Conservation (phyloP, 2,888 invertebrate species). For the Tortricodes alternella region DNA sequence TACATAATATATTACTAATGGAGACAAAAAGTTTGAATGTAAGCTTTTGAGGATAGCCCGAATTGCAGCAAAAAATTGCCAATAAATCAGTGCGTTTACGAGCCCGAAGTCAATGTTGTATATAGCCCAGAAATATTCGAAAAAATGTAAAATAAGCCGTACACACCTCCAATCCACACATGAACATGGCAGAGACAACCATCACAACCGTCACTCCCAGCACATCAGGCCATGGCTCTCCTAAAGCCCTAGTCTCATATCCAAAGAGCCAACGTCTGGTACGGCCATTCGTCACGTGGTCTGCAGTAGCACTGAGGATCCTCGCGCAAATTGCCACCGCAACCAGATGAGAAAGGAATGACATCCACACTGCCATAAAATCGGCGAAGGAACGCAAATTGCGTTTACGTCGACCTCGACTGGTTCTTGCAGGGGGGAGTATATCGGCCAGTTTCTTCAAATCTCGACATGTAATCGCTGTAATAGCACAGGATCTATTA, state of each 20-base stretch:
- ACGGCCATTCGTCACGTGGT: constrained; percentile 83
- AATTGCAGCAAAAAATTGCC: too few relatives aligned
- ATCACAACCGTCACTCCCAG: constrained; percentile 84
- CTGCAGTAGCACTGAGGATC: constrained; percentile 84
- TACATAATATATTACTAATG: too few relatives aligned
- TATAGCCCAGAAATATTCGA: too few relatives aligned
- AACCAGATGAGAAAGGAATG: constrained; percentile 81
- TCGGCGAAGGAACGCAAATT: constrained; percentile 78
- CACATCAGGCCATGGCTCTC: constrained; percentile 85
- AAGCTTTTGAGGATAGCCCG: too few relatives aligned
- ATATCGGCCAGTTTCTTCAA: constrained; percentile 66
- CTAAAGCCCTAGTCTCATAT: constrained; percentile 80
- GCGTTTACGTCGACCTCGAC: constrained; percentile 67
- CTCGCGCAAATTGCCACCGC: constrained; percentile 85
- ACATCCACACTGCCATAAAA: constrained; percentile 84
- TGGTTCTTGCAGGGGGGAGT: constrained; percentile 65
- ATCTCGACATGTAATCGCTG: constrained; percentile 71
- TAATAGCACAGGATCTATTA: too few relatives aligned
- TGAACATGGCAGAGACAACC: constrained; percentile 84
- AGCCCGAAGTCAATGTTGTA: too few relatives aligned
- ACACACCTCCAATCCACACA: constrained; percentile 85
- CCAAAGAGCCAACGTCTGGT: constrained; percentile 84
- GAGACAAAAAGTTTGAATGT: too few relatives aligned
- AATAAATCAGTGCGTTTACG: too few relatives aligned
- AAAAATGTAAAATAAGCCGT: too few relatives aligned